Conservation (phyloP, 64 coral and sea anemone genomes). For the Stylophora pistillata region DNA sequence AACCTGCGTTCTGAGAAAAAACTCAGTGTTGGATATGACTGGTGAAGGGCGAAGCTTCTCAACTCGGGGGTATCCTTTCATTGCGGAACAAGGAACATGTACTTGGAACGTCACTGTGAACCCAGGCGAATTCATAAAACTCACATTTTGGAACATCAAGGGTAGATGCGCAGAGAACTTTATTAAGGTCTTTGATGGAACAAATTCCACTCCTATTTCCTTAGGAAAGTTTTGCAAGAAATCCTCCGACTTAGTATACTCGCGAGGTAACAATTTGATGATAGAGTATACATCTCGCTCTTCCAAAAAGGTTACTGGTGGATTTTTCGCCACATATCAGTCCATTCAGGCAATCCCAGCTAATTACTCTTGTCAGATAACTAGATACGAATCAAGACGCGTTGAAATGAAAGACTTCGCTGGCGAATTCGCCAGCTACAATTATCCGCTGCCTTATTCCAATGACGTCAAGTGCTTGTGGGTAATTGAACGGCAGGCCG, state of each 20-base stretch:
- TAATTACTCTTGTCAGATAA: background rate
- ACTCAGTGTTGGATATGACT: background rate
- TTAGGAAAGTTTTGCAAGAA: background rate
- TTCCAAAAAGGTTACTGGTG: background rate
- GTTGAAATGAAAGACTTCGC: background rate
- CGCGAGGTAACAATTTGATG: background rate
- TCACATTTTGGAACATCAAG: background rate
- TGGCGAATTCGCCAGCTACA: background rate
- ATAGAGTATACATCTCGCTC: background rate
- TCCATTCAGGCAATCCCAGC: background rate
- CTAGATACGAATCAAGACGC: background rate
- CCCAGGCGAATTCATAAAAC: constrained; percentile 15
- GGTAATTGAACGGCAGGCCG: background rate
- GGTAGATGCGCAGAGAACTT: background rate
- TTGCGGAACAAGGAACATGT: background rate
- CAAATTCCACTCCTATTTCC: background rate
- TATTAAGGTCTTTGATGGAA: background rate
- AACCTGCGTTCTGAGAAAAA: background rate
- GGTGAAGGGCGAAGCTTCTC: constrained; percentile 27
- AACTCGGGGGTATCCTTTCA: background rate
- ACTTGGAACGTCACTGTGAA: constrained; percentile 21
- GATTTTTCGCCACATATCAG: background rate
- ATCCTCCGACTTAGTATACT: background rate
- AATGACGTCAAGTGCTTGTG: background rate
- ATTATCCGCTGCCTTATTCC: background rate